Evolutionary conservation across 1,140 invertebrate genomes (phyloP).

Genomic region (Aphaenogaster floridana): DNA sequence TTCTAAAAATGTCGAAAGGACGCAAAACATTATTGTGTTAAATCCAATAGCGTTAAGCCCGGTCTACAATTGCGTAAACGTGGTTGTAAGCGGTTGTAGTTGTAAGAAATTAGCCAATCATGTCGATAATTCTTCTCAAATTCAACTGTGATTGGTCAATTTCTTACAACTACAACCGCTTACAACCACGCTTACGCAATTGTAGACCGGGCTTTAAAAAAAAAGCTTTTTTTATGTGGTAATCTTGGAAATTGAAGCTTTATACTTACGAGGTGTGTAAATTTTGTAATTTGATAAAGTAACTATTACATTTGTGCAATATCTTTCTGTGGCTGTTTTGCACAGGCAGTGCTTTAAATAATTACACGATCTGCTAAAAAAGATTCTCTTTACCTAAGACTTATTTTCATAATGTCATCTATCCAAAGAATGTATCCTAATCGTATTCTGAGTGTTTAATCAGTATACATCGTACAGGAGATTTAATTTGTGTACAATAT

Average conservation of each 20-base stretch:
- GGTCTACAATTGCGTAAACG: no score
- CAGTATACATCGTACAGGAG: not conserved
- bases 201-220: no score
- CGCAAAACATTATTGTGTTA: not conserved
- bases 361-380: conserved; percentile 12
- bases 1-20: not conserved
- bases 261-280: not conserved
- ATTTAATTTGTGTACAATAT: conserved; percentile 88
- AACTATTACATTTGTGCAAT: conserved; percentile 40
- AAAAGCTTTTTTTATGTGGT: not conserved
- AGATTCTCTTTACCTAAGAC: not conserved
- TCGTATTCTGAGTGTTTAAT: not conserved
- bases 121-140: no score
- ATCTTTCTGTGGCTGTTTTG: not conserved
- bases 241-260: not conserved
- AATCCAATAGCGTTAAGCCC: not conserved
- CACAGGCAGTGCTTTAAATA: conserved; percentile 24
- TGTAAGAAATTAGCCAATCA: no score
- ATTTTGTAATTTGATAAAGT: conserved; percentile 28
- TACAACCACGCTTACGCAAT: no score
- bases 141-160: no score
- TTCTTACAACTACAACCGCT: no score
- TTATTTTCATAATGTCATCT: conserved; percentile 21
- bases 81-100: no score
- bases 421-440: conserved; percentile 12